phyloP scores from a whole-genome alignment of 1,140 invertebrate genomes.

The Laodelphax striatellus region DNA sequence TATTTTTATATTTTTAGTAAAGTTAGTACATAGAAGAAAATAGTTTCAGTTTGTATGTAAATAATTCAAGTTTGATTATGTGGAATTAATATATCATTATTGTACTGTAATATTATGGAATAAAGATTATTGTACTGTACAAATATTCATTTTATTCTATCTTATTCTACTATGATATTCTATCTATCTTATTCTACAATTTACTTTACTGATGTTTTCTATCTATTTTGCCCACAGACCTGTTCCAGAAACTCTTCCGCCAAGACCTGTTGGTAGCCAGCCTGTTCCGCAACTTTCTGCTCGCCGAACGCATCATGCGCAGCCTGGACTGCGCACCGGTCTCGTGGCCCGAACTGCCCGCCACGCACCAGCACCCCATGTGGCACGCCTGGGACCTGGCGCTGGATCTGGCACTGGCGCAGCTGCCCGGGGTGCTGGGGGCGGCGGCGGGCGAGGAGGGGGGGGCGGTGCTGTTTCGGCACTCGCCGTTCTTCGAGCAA shows the following conservation, averaged over 20 bases:
- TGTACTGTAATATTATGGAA: too few species aligned
- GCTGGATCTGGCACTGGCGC: constrained; percentile 82
- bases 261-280: constrained; percentile 97
- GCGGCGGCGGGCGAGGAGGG: constrained; percentile 20
- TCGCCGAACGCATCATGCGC: constrained; percentile 92
- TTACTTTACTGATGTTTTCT: too few species aligned
- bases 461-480: constrained; percentile 44
- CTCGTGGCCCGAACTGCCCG: constrained; percentile 78
- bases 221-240: constrained; percentile 49
- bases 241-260: constrained; percentile 94
- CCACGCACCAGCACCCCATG: constrained; percentile 83
- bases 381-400: constrained; percentile 97
- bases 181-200: too few species aligned
- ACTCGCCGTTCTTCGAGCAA: constrained; percentile 93
- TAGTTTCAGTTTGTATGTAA: too few species aligned
- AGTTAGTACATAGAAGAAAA: too few species aligned
- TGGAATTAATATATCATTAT: too few species aligned
- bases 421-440: constrained; percentile 66
- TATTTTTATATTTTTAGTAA: too few species aligned
- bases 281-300: constrained; percentile 92
- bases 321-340: constrained; percentile 94
- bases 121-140: too few species aligned
- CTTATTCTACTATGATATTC: too few species aligned
- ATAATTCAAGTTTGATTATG: too few species aligned
- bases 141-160: too few species aligned